Base-by-base conservation (phyloP, 2,888 invertebrate species). In the Meloe dianella region DNA sequence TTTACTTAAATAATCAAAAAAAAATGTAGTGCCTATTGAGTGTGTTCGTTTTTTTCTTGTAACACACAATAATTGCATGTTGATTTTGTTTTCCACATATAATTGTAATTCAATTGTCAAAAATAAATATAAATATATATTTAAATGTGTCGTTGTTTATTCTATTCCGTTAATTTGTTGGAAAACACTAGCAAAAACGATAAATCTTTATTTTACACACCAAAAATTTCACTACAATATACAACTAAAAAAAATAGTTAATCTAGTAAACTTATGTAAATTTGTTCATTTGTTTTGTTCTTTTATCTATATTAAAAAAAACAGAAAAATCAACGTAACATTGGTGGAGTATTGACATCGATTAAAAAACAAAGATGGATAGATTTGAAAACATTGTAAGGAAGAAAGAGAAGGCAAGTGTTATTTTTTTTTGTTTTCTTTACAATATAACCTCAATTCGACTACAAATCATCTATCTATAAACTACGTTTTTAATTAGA, bases 401-500 rank as follows among this genome's bases (percentile, higher is more conserved):
- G n/a, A 32, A 32, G 38, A 47, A 20, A 47, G 9, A 47, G 47
- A 17, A 9, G 47, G 47, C 47, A 47, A 47, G 47, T 47, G 0
- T 17, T 38, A 7, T 7, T 30, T 30, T 30, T 30, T 7, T 30
- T 32, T 32, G 2, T 32, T 8, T n/a, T 38, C 38, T 47, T 47
- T 47, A 47, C 41, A 61, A 61, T 29, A 61, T 38, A 38, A 38
- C 2, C 38, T 65, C 57, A 61, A 30, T 61, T n/a, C n/a, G n/a
- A n/a, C 57, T 56, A 61, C 57, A 65, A 61, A n/a, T n/a, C n/a
- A n/a, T n/a, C 56, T 61, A 61, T 61, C 65, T 60, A 61, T 58
- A 60, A 60, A 61, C 57, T 65, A 65, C 58, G n/a, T n/a, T 66
- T 65, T 67, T 69, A 65, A 68, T 61, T 69, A n/a, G n/a, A n/a